Conservation (phyloP, 2,888 invertebrate genomes). For the Latrodectus hesperus region DNA sequence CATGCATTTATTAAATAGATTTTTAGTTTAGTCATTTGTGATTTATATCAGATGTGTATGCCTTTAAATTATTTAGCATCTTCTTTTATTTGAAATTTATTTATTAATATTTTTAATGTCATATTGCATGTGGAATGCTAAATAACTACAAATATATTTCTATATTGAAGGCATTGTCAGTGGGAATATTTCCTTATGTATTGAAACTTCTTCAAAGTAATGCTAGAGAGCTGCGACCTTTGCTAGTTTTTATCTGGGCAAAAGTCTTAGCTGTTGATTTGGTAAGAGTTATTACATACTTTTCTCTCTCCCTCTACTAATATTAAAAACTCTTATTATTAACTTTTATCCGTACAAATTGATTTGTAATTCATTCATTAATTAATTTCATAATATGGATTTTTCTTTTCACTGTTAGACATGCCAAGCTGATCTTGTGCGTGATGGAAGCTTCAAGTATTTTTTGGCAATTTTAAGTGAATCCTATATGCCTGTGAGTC, state of each 20-base stretch:
- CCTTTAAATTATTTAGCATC: too few relatives aligned
- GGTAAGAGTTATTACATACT: constrained; percentile 78
- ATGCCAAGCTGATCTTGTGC: constrained; percentile 94
- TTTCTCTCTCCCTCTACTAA: too few relatives aligned
- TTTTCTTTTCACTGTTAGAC: constrained; percentile 78
- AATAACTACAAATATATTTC: too few relatives aligned
- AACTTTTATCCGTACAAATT: background rate
- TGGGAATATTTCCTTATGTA: constrained; percentile 99
- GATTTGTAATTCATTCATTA: background rate
- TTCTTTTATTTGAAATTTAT: too few relatives aligned
- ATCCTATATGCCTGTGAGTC: constrained; percentile 84
- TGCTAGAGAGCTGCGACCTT: constrained; percentile 91
- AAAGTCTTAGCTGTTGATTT: constrained; percentile 97
- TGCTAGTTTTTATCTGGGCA: constrained; percentile 98
- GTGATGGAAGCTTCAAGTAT: constrained; percentile 94
- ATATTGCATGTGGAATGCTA: too few relatives aligned
- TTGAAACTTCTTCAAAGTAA: constrained; percentile 96
- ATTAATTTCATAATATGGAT: background rate
- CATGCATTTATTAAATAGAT: too few relatives aligned
- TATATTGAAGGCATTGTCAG: constrained; percentile 84
- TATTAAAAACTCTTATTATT: background rate
- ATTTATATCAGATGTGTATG: too few relatives aligned
- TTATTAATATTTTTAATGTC: too few relatives aligned
- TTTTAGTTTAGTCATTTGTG: too few relatives aligned
- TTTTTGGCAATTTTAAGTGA: constrained; percentile 95